A percentile compares a stretch with the other conserved stretches of the same genome.
These are phyloP conservation scores for Pseudomyrmex concolor DNA, from an alignment of 1,140 invertebrate genomes.

Conservation along the genomic window DNA sequence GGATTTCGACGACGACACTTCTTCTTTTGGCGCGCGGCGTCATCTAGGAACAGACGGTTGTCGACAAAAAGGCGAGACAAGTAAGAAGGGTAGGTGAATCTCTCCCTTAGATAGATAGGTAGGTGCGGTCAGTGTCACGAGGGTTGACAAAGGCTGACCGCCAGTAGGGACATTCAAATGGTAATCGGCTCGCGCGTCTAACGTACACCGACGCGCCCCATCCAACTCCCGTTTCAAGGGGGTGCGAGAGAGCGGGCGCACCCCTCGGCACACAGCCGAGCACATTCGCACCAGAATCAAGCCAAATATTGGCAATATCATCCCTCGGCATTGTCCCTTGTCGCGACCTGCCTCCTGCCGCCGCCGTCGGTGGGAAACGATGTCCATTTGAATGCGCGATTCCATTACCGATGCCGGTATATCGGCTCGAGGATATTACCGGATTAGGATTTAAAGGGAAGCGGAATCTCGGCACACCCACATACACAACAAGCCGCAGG, in stretches of 20 bases:
- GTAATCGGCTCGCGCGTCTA: constrained; percentile 81
- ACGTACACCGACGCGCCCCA: constrained; percentile 77
- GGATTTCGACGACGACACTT: constrained; percentile 13
- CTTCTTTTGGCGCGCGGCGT: constrained; percentile 21
- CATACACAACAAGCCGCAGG: background rate
- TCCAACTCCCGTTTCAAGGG: constrained; percentile 50
- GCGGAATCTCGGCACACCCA: constrained; percentile 9
- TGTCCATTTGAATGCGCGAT: constrained; percentile 74
- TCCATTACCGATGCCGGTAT: constrained; percentile 70
- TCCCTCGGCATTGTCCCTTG: constrained; percentile 76
- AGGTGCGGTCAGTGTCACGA: constrained; percentile 72
- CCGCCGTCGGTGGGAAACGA: constrained; percentile 67
- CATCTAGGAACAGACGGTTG: constrained; percentile 51
- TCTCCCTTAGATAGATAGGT: constrained; percentile 65
- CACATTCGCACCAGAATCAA: constrained; percentile 81
- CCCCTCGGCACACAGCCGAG: constrained; percentile 60
- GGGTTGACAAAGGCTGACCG: constrained; percentile 82
- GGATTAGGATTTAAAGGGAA: constrained; percentile 70
- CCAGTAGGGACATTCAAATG: constrained; percentile 82
- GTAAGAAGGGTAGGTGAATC: constrained; percentile 34
- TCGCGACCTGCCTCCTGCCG: constrained; percentile 74
- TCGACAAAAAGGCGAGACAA: constrained; percentile 39
- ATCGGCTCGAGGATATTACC: constrained; percentile 67
- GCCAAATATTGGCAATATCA: constrained; percentile 86
- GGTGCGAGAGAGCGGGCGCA: constrained; percentile 53